These are phyloP conservation scores for Melanostoma mellinum DNA, from an alignment of 2,888 invertebrate species.

Conservation along the genomic window DNA sequence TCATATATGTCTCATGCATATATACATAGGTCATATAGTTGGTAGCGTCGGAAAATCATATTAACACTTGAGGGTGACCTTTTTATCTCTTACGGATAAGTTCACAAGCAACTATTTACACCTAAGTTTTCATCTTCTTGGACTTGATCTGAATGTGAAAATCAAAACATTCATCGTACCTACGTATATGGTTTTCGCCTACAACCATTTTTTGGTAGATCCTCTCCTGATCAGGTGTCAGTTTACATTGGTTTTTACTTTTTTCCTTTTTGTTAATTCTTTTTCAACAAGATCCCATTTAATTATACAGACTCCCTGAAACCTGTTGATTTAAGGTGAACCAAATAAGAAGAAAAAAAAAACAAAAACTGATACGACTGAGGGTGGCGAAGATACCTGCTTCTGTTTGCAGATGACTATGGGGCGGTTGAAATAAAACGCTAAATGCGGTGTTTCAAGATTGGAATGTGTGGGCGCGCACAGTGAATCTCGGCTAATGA, in stretches of 20 bases:
- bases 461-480: conserved; percentile 51
- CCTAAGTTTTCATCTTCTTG: too few relatives aligned
- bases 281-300: conserved; percentile 51
- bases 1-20: too few relatives aligned
- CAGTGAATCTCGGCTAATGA: conserved; percentile 54
- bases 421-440: conserved; percentile 61
- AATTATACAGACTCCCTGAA: conserved; percentile 49
- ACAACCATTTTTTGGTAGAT: neutral
- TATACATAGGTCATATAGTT: too few relatives aligned
- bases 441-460: conserved; percentile 39
- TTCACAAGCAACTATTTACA: too few relatives aligned
- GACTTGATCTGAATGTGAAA: too few relatives aligned
- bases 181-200: too few relatives aligned
- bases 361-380: conserved; percentile 20
- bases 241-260: neutral
- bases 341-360: conserved; percentile 8
- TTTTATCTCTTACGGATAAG: too few relatives aligned
- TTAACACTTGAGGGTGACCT: too few relatives aligned
- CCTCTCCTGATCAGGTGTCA: neutral
- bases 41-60: too few relatives aligned
- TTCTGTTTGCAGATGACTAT: conserved; percentile 66
- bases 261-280: conserved; percentile 6
- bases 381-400: conserved; percentile 44
- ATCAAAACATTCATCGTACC: too few relatives aligned
- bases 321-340: conserved; percentile 61